These are phyloP conservation scores for Andricus curvator DNA, from an alignment of 2,888 invertebrate genomes.

Conservation along the genomic window DNA sequence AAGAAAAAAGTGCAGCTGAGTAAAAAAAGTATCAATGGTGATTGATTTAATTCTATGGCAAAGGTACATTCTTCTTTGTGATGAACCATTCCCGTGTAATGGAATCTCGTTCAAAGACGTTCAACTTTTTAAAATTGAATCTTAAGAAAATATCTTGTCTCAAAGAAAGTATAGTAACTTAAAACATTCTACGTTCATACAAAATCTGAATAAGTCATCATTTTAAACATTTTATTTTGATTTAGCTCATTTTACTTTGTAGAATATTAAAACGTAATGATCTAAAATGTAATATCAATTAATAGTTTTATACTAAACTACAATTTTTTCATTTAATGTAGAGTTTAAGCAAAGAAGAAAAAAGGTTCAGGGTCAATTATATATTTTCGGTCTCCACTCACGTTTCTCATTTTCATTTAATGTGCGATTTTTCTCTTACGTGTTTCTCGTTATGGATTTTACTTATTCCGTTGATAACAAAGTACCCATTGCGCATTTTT, in stretches of 20 bases:
- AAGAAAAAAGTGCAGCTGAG: neutral
- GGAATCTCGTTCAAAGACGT: too few species aligned
- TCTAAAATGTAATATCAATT: neutral
- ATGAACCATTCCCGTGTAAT: neutral
- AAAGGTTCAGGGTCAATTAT: slow-evolving; percentile 22
- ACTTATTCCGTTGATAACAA: neutral
- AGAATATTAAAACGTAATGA: neutral
- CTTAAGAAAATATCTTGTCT: neutral
- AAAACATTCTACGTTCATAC: too few species aligned
- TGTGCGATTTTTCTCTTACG: slow-evolving; percentile 23
- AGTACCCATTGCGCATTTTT: neutral
- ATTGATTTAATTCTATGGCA: slow-evolving; percentile 24
- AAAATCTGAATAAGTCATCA: too few species aligned
- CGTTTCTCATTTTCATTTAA: slow-evolving; percentile 39
- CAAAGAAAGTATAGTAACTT: neutral
- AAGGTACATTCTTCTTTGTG: neutral
- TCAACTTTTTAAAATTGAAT: neutral
- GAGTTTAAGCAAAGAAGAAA: neutral
- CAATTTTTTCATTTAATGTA: neutral
- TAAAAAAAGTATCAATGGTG: neutral
- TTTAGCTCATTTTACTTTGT: neutral
- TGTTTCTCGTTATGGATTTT: slow-evolving; percentile 13
- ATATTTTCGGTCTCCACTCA: slow-evolving; percentile 33
- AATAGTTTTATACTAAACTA: neutral
- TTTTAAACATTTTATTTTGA: too few species aligned